A percentile compares a stretch with the other conserved stretches of the same genome.
phyloP scores from a whole-genome alignment of 2,113 vertebrate species.

The Callorhinus ursinus region DNA sequence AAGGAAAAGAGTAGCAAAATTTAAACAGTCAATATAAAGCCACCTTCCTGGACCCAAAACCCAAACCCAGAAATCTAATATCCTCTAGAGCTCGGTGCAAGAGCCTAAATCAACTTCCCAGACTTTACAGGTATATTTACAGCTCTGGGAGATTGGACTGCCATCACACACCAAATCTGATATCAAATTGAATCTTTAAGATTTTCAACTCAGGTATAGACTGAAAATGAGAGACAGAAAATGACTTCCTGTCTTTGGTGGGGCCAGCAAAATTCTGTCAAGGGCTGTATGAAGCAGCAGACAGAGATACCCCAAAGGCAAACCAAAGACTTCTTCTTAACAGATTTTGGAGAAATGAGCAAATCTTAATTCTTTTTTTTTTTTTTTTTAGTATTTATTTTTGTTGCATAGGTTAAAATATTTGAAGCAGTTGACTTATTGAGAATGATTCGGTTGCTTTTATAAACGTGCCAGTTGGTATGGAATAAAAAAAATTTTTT shows the following conservation, averaged over 20 bases:
- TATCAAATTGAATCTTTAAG: neutral
- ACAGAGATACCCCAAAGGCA: neutral
- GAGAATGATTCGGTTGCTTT: neutral
- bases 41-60: neutral
- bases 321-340: neutral
- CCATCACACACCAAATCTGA: neutral
- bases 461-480: neutral
- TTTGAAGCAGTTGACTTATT: neutral
- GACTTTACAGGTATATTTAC: neutral
- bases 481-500: neutral
- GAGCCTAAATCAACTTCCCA: neutral
- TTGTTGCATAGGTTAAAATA: neutral
- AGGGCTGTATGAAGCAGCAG: neutral
- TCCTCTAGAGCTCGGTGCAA: neutral
- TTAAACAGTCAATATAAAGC: neutral
- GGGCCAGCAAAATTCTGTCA: neutral
- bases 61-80: neutral
- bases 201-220: neutral
- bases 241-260: neutral
- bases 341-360: neutral
- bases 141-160: neutral
- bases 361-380: neutral
- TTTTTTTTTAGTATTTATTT: neutral
- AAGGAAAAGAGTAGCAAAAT: neutral
- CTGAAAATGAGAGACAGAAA: neutral